Evolutionary conservation across 2,113 vertebrate species (phyloP).

Genomic region (Ahaetulla prasina): DNA sequence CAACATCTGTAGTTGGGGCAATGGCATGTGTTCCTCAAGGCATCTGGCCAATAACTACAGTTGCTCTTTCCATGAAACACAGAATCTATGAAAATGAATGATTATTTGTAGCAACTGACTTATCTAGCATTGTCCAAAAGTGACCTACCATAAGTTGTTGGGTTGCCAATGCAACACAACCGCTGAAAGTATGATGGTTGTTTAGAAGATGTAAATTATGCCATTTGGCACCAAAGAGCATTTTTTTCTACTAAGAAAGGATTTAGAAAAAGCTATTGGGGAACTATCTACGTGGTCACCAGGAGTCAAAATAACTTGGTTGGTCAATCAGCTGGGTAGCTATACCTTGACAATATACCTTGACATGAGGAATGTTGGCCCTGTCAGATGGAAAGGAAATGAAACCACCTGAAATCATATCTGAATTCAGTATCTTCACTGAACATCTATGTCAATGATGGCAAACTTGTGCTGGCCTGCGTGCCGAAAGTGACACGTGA

Average conservation of each 20-base stretch:
- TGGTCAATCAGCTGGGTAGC: background rate
- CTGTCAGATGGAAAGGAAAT: background rate
- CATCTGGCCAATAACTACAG: background rate
- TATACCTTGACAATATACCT: background rate
- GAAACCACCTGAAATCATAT: background rate
- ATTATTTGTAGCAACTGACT: background rate
- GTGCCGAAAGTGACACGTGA: too few relatives aligned
- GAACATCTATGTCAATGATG: background rate
- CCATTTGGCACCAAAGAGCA: background rate
- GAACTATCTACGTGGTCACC: background rate
- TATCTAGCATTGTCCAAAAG: background rate
- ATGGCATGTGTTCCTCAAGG: background rate
- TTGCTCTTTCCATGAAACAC: background rate
- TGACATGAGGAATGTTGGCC: background rate
- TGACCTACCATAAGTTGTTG: background rate
- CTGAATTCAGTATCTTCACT: background rate
- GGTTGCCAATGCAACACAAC: background rate
- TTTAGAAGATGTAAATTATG: background rate
- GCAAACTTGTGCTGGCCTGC: too few relatives aligned
- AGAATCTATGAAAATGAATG: background rate
- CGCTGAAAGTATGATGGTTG: background rate
- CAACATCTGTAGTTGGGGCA: accelerated
- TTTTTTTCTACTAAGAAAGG: background rate
- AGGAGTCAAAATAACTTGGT: background rate
- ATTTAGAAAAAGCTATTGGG: background rate